Percentiles rank a stretch among this genome's conserved stretches.
phyloP scores from a whole-genome alignment of 2,113 vertebrate genomes.

The Seriola quinqueradiata region DNA sequence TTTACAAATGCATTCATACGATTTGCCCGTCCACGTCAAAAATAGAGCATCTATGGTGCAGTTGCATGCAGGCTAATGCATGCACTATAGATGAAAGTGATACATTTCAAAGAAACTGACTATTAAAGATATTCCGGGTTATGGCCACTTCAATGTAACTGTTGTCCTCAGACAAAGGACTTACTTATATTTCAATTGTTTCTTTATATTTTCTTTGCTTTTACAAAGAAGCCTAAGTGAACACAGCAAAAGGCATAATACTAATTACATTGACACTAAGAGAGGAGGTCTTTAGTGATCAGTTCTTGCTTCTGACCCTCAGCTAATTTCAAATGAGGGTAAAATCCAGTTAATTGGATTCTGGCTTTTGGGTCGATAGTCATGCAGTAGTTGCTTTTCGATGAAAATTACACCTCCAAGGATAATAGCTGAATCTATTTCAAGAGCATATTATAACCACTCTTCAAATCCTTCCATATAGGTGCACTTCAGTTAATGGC shows the following conservation, averaged over 20 bases:
- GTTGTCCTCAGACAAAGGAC: not conserved
- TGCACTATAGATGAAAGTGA: not conserved
- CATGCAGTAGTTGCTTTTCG: slow-evolving; percentile 31
- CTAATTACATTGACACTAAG: slow-evolving; percentile 26
- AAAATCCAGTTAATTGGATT: slow-evolving; percentile 70
- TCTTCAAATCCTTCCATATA: not conserved
- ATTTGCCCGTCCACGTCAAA: no score
- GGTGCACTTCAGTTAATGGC: slow-evolving; percentile 1
- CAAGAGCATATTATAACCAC: not conserved
- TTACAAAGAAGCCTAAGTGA: slow-evolving; percentile 1
- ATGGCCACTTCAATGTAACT: not conserved
- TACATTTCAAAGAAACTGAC: not conserved
- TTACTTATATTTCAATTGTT: not conserved
- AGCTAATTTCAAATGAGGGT: slow-evolving; percentile 45
- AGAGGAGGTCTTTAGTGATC: slow-evolving; percentile 27
- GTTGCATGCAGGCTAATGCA: not conserved
- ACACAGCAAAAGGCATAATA: not conserved
- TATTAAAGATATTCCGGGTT: not conserved
- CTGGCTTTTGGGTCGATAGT: slow-evolving; percentile 44
- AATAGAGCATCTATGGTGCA: not conserved
- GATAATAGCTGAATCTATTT: slow-evolving; percentile 54
- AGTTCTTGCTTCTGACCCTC: slow-evolving; percentile 31
- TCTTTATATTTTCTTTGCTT: not conserved
- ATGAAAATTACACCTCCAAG: slow-evolving; percentile 53
- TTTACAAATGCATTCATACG: no score